Base-by-base conservation (phyloP, 2,797 vertebrate species). In the Hafferia zeledoni region DNA sequence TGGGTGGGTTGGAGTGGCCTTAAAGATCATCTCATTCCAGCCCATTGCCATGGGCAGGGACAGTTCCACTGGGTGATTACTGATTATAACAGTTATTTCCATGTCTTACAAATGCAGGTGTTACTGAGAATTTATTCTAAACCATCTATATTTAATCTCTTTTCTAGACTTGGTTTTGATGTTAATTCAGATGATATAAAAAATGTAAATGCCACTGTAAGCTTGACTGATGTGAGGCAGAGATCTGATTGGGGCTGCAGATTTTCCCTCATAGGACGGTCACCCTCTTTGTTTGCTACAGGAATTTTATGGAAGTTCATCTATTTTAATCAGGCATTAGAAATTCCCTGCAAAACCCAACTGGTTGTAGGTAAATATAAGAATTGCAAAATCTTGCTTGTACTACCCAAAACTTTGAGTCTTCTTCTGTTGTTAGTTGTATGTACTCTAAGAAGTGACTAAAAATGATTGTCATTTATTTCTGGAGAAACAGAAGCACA, bases 121-220 rank as follows among this genome's bases (percentile, higher is more conserved):
- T 50, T 61, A 11, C 7, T 85, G 64, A 55, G 65, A 65, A 81
- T 89, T 92, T 83, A 78, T 87, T 87, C 39, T 60, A 37, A 92
- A 83, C 31, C 76, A 49, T 72, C 50, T 56, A 2, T 84, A 79
- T 95, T 89, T 94, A 87, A 82, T 89, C 7, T 69, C 16, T 70
- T 93, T 72, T 17, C 70, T 77, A 25, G 35, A 24, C 47, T 91
- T 90, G 47, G 31, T 90, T 94, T 82, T 76, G 23, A 67, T 92
- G 52, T 64, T 89, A 84, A 63, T 86, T 82, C 77, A 79, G 52
- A 53, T 84, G 60, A 70, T 81, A 84, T 53, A 86, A 82, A 93
- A 90, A 77, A 90, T 43, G 41, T 72, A 82, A 91, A 84, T 80
- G 44, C 24, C 1, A 4, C 31, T 37, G 10, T 76, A 84, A 77